These are phyloP conservation scores for Zaprionus davidi DNA, from an alignment of 1,140 invertebrate genomes.

Conservation along the genomic window DNA sequence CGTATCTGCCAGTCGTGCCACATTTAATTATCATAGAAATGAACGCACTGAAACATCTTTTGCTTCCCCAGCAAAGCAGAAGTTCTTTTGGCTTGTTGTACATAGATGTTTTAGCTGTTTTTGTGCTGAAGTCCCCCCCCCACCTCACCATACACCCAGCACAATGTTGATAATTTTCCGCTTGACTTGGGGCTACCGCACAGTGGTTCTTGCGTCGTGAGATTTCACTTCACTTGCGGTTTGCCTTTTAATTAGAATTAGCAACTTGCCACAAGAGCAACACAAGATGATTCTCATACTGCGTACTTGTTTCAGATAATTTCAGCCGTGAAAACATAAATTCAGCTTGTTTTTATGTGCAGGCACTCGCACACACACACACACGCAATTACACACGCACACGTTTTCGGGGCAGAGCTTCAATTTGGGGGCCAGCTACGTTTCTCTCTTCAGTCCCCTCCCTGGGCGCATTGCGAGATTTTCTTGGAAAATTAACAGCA, in stretches of 20 bases:
- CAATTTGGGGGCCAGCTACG: slow-evolving; percentile 20
- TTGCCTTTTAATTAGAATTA: slow-evolving; percentile 80
- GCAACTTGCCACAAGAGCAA: slow-evolving; percentile 43
- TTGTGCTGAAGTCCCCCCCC: slow-evolving; percentile 31
- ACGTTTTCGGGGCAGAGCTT: slow-evolving; percentile 40
- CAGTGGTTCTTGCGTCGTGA: slow-evolving; percentile 8
- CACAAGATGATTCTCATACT: slow-evolving; percentile 16
- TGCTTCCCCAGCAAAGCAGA: slow-evolving; percentile 38
- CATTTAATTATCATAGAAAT: slow-evolving; percentile 13
- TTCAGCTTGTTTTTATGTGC: slow-evolving; percentile 73
- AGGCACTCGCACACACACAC: slow-evolving; percentile 26
- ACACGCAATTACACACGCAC: slow-evolving; percentile 14
- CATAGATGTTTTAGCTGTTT: slow-evolving; percentile 40
- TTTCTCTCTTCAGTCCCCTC: slow-evolving; percentile 4
- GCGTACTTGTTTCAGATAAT: slow-evolving; percentile 56
- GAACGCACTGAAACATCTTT: slow-evolving; percentile 33
- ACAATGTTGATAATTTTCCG: slow-evolving; percentile 76
- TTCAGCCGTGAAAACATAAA: slow-evolving; percentile 78
- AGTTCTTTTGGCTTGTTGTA: slow-evolving; percentile 45
- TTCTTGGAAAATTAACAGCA: slow-evolving; percentile 80
- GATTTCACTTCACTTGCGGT: slow-evolving; percentile 60
- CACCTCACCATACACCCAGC: slow-evolving; percentile 33
- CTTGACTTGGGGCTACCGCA: slow-evolving; percentile 49
- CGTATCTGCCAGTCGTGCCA: neutral
- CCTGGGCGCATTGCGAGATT: slow-evolving; percentile 45